A percentile compares a stretch with the other conserved stretches of the same genome.
Conservation (phyloP, 2,888 invertebrate species). For the Lasioglossum zephyrum region DNA sequence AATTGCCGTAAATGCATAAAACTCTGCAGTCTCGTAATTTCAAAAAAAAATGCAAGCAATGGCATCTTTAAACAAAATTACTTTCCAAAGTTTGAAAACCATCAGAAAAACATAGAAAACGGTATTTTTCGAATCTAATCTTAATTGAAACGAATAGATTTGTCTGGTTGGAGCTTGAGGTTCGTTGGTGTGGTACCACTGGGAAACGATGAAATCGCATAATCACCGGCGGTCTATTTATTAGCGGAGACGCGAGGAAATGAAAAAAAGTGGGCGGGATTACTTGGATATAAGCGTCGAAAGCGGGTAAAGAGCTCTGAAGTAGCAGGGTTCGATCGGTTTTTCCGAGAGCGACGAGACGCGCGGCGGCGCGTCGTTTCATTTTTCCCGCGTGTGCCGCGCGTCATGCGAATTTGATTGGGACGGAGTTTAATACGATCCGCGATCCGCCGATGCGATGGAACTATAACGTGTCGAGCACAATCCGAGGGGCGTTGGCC, state of each 20-base stretch:
- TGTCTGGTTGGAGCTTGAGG: not conserved
- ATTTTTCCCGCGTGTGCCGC: slow-evolving; percentile 32
- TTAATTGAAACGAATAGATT: not conserved
- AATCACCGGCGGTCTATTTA: not conserved
- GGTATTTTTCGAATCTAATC: not conserved
- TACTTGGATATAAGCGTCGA: not conserved
- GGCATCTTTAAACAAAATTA: no score
- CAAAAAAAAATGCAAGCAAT: no score
- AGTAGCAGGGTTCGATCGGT: not conserved
- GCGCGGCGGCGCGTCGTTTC: slow-evolving; percentile 6
- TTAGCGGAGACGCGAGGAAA: not conserved
- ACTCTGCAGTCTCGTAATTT: no score
- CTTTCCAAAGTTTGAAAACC: no score
- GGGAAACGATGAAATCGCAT: not conserved
- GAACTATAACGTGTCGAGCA: slow-evolving; percentile 63
- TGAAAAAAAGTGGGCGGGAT: not conserved
- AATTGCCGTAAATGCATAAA: no score
- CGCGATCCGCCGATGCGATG: slow-evolving; percentile 49
- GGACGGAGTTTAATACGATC: slow-evolving; percentile 64
- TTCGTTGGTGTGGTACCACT: not conserved
- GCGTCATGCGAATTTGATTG: slow-evolving; percentile 53
- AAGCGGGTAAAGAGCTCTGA: not conserved
- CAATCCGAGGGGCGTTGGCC: slow-evolving; percentile 63
- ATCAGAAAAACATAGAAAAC: no score
- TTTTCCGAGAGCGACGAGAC: not conserved